Evolutionary conservation across 2,888 invertebrate species (phyloP).

Genomic region (Ptychoptera albimana): DNA sequence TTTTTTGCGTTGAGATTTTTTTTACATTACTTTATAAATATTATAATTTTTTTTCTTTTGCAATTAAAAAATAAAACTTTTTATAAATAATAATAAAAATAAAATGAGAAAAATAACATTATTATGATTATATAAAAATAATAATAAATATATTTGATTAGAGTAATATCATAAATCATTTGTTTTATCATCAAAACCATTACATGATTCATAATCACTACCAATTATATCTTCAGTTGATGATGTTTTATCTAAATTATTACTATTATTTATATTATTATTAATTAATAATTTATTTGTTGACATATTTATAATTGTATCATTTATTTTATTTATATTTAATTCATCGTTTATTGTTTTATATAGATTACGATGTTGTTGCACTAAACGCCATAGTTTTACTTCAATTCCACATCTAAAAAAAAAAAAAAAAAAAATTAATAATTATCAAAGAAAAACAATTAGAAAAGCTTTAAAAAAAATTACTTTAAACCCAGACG

Average conservation of each 20-base stretch:
- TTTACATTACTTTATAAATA: too few relatives aligned
- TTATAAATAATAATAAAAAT: neutral
- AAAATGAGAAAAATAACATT: neutral
- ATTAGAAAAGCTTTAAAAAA: constrained; percentile 4
- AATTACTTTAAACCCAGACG: constrained; percentile 60
- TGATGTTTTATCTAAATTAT: constrained; percentile 9
- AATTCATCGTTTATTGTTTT: constrained; percentile 12
- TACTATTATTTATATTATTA: constrained; percentile 7
- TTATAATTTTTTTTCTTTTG: too few relatives aligned
- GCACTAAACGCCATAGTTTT: constrained; percentile 69
- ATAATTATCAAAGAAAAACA: neutral
- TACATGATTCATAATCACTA: constrained; percentile 28
- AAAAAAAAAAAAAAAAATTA: constrained; percentile 9
- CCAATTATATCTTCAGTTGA: constrained; percentile 6
- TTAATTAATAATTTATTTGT: neutral
- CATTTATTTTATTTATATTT: neutral
- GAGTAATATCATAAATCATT: neutral
- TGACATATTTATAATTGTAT: neutral
- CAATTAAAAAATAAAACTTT: too few relatives aligned
- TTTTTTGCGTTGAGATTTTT: too few relatives aligned
- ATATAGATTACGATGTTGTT: constrained; percentile 34
- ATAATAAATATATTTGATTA: too few relatives aligned
- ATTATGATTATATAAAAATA: neutral
- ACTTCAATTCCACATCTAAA: constrained; percentile 67
- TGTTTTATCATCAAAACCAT: constrained; percentile 13